Conservation (phyloP, 35 echinoderm and acorn worm species). For the Anneissia japonica region DNA sequence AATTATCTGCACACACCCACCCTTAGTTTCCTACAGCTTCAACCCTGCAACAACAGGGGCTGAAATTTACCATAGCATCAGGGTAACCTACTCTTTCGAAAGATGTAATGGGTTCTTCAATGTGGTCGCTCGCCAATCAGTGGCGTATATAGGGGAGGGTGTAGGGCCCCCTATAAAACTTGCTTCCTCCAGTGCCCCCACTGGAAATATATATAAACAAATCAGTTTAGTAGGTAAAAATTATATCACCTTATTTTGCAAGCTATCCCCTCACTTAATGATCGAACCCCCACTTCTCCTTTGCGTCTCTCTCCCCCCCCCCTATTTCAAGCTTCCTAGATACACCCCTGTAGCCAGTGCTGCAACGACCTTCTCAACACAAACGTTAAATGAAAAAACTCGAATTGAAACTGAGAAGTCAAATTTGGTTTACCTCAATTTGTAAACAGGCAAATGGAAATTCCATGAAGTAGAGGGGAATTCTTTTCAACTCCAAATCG, state of each 20-base stretch:
- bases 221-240: too few relatives aligned
- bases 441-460: constrained; percentile 57
- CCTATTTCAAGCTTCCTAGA: neutral
- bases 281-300: neutral
- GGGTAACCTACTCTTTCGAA: too few relatives aligned
- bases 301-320: neutral
- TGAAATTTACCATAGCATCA: too few relatives aligned
- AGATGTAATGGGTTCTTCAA: too few relatives aligned
- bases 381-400: neutral
- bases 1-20: too few relatives aligned
- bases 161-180: neutral
- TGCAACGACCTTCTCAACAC: neutral
- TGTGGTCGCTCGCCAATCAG: neutral
- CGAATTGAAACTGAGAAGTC: neutral
- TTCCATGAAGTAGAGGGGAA: constrained; percentile 36
- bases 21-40: too few relatives aligned
- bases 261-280: neutral
- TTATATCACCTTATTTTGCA: neutral
- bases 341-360: neutral
- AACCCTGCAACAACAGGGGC: too few relatives aligned
- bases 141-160: neutral
- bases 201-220: neutral
- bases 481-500: neutral
- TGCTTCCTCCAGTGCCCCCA: neutral
- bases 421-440: constrained; percentile 37